A percentile compares a stretch with the other conserved stretches of the same genome.
phyloP scores from a whole-genome alignment of 2,113 vertebrate genomes.

The Ciconia stormi region DNA sequence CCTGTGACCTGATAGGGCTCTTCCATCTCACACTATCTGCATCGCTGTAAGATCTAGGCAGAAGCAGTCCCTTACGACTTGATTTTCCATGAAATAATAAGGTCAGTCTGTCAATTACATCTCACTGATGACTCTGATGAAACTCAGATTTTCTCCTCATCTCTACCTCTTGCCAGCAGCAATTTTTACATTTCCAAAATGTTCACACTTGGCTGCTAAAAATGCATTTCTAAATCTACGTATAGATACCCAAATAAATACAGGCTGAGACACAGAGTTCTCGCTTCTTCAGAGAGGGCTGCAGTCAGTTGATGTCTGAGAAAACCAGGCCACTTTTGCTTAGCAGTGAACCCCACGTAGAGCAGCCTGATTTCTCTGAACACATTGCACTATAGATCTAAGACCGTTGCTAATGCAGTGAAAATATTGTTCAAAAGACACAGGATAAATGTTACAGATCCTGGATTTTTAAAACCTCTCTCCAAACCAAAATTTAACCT shows the following conservation, averaged over 20 bases:
- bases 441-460: not conserved
- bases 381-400: not conserved
- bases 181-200: not conserved
- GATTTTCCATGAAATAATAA: not conserved
- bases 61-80: not conserved
- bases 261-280: not conserved
- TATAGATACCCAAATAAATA: not conserved
- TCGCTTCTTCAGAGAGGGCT: not conserved
- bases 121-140: not conserved
- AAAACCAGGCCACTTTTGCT: not conserved
- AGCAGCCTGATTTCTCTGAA: not conserved
- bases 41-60: not conserved
- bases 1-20: not conserved
- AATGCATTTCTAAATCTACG: not conserved
- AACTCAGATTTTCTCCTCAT: not conserved
- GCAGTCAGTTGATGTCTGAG: not conserved
- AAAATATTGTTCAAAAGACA: not conserved
- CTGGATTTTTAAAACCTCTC: not conserved
- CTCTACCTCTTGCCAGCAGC: not conserved
- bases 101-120: not conserved
- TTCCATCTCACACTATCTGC: not conserved
- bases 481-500: not conserved
- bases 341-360: rapidly evolving
- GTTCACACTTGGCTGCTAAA: not conserved
- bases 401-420: not conserved